These are phyloP conservation scores for Sus cebifrons DNA, from an alignment of 2,797 vertebrate species.

Conservation along the genomic window DNA sequence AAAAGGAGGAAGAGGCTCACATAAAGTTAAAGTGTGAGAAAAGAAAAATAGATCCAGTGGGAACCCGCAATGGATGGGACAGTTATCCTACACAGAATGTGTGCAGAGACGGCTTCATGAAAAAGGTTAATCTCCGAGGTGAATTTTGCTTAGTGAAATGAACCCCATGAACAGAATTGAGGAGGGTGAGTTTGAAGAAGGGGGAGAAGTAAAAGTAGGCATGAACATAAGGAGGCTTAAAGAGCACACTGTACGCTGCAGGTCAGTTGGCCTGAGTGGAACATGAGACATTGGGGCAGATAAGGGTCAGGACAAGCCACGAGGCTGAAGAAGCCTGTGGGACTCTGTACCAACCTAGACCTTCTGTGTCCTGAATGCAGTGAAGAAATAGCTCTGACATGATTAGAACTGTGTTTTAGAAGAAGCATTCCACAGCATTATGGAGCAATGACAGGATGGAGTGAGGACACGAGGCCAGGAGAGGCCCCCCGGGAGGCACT, in stretches of 20 bases:
- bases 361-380: background rate
- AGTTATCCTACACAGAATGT: background rate
- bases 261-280: background rate
- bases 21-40: background rate
- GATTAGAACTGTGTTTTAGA: background rate
- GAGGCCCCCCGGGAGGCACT: background rate
- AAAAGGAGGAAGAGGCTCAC: background rate
- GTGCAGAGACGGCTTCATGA: background rate
- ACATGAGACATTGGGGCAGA: background rate
- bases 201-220: background rate
- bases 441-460: background rate
- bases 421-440: background rate
- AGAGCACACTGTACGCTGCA: background rate
- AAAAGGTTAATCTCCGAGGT: background rate
- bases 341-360: background rate
- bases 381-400: background rate
- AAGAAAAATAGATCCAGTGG: background rate
- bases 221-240: background rate
- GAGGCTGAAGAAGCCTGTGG: background rate
- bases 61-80: rapidly evolving
- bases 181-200: background rate
- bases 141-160: background rate
- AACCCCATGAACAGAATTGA: background rate
- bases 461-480: background rate
- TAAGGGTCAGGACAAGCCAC: background rate